Base-by-base conservation (phyloP, 2,888 invertebrate species). In the Chrysolina oricalcia region DNA sequence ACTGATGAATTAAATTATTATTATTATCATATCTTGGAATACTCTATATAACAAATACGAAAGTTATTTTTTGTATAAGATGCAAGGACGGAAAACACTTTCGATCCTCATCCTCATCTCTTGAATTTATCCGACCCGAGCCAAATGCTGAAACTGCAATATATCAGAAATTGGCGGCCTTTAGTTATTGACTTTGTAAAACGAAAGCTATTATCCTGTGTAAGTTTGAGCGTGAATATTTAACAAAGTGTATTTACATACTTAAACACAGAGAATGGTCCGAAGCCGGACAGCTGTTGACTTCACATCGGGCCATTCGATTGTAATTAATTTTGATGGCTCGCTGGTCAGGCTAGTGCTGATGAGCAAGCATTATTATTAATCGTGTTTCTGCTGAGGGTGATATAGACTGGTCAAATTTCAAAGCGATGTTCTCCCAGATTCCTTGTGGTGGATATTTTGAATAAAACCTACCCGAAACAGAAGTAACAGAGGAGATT, bases 311-410 rank as follows among this genome's bases (percentile, higher is more conserved):
- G 81, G 80, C 84, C 81, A 86, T 86, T 83, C 84, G 82, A 84
- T 84, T 82, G 85, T 85, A 85, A 86, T 86, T 86, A 86, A 86
- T 86, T 85, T 84, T 79, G 83, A 85, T 85, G 84, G 84, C 83
- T 83, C 23, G 70, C 11, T 40, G 56, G 50, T 48, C 68, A 83
- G 78, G 81, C 80, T 80, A 80, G 82, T 82, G 82, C 80, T 80
- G 83, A 84, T 84, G 85, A 82, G 81, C 83, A 81, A 81, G 80
- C 84, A 83, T 83, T 84, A 84, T 83, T 85, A 84, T 83, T 83
- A 84, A 84, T 84, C 82, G 83, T 83, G 82, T 82, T 84, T 81
- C 79, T 68, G 53, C 15, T 15, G 2, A 13, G 68, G 17, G 11
- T 19, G 13, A 43, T 43, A 53, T 53, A 21, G 53, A 53, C 53